A percentile compares a stretch with the other conserved stretches of the same genome.
phyloP scores from a whole-genome alignment of 2,797 vertebrate species.

The Pempheris klunzingeri region DNA sequence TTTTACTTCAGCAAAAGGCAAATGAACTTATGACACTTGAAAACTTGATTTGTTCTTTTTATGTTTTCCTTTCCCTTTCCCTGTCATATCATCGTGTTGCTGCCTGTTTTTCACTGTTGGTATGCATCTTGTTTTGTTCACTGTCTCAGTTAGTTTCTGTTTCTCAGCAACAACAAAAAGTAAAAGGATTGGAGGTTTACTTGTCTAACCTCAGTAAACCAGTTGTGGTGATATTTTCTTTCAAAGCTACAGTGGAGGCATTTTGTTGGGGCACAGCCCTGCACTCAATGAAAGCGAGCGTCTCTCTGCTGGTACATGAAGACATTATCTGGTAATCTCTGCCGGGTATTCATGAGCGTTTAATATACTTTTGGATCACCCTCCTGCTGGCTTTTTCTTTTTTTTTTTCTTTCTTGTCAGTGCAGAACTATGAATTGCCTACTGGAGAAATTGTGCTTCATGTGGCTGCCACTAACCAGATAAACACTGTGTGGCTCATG shows the following conservation, averaged over 20 bases:
- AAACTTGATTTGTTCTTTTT: background rate
- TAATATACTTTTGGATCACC: slow-evolving; percentile 58
- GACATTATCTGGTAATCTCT: slow-evolving; percentile 73
- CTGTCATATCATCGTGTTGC: background rate
- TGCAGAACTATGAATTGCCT: slow-evolving; percentile 29
- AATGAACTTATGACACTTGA: background rate
- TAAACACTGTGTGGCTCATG: background rate
- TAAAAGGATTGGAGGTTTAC: slow-evolving; percentile 1
- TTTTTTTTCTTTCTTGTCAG: slow-evolving; percentile 8
- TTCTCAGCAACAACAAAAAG: slow-evolving; percentile 23
- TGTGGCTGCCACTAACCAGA: slow-evolving; percentile 18
- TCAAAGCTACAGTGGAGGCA: slow-evolving; percentile 43
- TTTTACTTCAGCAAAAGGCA: background rate
- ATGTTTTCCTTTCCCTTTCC: background rate
- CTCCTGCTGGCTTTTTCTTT: slow-evolving; percentile 27
- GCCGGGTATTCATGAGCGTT: slow-evolving; percentile 65
- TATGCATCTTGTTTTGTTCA: background rate
- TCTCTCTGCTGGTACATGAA: slow-evolving; percentile 53
- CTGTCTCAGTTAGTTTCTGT: slow-evolving; percentile 9
- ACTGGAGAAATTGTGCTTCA: slow-evolving; percentile 4
- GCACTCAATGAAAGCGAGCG: slow-evolving; percentile 31
- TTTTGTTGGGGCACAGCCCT: slow-evolving; percentile 48
- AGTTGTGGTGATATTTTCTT: slow-evolving; percentile 37
- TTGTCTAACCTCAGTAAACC: slow-evolving; percentile 9
- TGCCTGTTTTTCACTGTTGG: slow-evolving; percentile 17